Conservation (phyloP, 2,797 vertebrate species). For the Dryobates pubescens region DNA sequence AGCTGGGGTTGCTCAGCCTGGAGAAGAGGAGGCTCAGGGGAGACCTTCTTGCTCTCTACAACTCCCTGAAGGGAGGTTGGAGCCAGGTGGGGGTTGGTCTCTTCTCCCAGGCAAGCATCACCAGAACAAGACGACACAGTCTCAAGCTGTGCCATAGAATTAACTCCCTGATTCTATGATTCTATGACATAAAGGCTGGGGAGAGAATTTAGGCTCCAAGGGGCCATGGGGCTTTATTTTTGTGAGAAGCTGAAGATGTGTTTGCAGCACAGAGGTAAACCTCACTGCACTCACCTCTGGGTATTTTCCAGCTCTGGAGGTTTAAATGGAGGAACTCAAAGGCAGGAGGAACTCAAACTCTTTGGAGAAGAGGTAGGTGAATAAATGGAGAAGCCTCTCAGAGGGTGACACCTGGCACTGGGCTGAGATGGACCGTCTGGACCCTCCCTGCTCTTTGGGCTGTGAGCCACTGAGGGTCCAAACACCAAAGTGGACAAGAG, state of each 20-base stretch:
- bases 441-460: background rate
- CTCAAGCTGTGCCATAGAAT: too few relatives aligned
- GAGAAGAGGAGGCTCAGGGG: too few relatives aligned
- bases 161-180: too few relatives aligned
- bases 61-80: too few relatives aligned
- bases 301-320: background rate
- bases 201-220: background rate
- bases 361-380: background rate
- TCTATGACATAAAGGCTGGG: background rate
- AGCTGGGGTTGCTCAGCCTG: too few relatives aligned
- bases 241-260: background rate
- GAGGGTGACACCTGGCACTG: fast-evolving
- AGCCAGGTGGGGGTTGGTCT: too few relatives aligned
- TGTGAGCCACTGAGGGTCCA: background rate
- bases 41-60: too few relatives aligned
- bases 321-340: background rate
- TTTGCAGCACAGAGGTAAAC: background rate
- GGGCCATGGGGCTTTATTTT: fast-evolving
- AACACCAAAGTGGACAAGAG: background rate
- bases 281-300: background rate
- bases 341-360: background rate
- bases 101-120: too few relatives aligned
- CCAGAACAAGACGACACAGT: too few relatives aligned
- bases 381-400: background rate
- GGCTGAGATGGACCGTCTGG: background rate